Evolutionary conservation across 2,888 invertebrate species (phyloP).

Genomic region (Stenurella melanura): DNA sequence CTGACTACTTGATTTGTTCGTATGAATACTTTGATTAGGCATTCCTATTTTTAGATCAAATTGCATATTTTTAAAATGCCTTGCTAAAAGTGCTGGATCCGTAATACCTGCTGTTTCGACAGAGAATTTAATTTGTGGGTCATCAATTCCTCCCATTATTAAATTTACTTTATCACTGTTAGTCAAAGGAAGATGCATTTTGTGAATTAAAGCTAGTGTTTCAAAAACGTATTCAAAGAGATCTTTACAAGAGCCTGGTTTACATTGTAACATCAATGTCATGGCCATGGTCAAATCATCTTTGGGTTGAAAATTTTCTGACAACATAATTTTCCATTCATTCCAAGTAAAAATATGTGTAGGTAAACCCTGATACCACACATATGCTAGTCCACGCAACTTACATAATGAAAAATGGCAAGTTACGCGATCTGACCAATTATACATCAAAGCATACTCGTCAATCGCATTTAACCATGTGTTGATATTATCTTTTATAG

Average conservation of each 20-base stretch:
- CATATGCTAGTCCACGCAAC: slow-evolving; percentile 44
- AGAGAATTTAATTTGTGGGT: slow-evolving; percentile 29
- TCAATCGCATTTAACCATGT: slow-evolving; percentile 45
- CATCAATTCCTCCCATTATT: slow-evolving; percentile 36
- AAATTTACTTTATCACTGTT: slow-evolving; percentile 43
- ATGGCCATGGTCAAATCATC: slow-evolving; percentile 40
- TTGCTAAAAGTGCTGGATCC: slow-evolving; percentile 27
- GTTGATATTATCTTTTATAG: slow-evolving; percentile 33
- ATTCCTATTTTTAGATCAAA: not conserved
- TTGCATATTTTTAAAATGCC: slow-evolving; percentile 21
- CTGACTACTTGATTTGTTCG: not conserved
- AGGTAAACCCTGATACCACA: slow-evolving; percentile 46
- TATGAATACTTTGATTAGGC: not conserved
- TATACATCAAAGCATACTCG: slow-evolving; percentile 45
- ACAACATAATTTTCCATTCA: slow-evolving; percentile 47
- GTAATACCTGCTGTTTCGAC: slow-evolving; percentile 34
- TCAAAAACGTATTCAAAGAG: slow-evolving; percentile 40
- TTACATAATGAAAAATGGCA: slow-evolving; percentile 46
- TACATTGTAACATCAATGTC: slow-evolving; percentile 16
- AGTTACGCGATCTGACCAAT: slow-evolving; percentile 41
- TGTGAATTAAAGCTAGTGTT: slow-evolving; percentile 36
- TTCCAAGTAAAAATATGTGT: slow-evolving; percentile 45
- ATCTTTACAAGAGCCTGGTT: not conserved
- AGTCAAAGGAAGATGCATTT: slow-evolving; percentile 25
- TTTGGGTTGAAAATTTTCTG: slow-evolving; percentile 43